Percentiles rank a stretch among this genome's conserved stretches.
These are phyloP conservation scores for Pelagia noctiluca DNA, from an alignment of 30 jellyfish, hydroid and myxozoan species.

Conservation along the genomic window DNA sequence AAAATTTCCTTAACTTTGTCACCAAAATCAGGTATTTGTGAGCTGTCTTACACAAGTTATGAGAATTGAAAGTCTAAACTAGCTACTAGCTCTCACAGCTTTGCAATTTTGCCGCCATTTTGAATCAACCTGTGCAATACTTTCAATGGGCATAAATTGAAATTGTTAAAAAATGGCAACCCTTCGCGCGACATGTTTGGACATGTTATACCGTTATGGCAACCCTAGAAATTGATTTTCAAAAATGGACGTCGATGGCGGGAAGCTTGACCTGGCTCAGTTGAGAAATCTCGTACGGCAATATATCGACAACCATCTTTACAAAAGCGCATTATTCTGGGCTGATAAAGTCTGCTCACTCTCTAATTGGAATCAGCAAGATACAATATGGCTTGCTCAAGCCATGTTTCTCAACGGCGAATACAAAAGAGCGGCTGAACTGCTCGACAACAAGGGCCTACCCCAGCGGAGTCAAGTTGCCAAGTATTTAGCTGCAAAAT, in stretches of 20 bases:
- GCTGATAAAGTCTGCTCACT: conserved; percentile 93
- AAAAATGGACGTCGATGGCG: conserved; percentile 75
- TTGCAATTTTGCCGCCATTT: no score
- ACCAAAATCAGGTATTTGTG: no score
- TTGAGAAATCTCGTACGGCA: conserved; percentile 87
- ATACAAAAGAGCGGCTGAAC: conserved; percentile 81
- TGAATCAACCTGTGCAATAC: no score
- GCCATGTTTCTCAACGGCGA: conserved; percentile 79
- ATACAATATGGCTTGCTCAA: conserved; percentile 89
- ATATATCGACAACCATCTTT: conserved; percentile 87
- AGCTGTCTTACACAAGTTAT: no score
- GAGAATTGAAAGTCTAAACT: no score
- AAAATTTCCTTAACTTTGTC: no score
- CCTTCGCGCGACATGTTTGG: no score
- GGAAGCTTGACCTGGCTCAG: conserved; percentile 86
- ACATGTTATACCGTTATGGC: no score
- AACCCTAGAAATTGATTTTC: background rate
- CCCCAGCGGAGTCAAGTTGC: conserved; percentile 57
- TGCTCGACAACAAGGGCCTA: conserved; percentile 77
- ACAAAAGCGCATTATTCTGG: conserved; percentile 91
- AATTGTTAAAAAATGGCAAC: no score
- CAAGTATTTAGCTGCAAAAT: conserved; percentile 81
- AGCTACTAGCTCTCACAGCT: no score
- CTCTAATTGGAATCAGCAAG: conserved; percentile 81
- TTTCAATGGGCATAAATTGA: no score